These are phyloP conservation scores for Pantherophis alleghaniensis DNA, from an alignment of 2,797 vertebrate species.

Conservation along the genomic window DNA sequence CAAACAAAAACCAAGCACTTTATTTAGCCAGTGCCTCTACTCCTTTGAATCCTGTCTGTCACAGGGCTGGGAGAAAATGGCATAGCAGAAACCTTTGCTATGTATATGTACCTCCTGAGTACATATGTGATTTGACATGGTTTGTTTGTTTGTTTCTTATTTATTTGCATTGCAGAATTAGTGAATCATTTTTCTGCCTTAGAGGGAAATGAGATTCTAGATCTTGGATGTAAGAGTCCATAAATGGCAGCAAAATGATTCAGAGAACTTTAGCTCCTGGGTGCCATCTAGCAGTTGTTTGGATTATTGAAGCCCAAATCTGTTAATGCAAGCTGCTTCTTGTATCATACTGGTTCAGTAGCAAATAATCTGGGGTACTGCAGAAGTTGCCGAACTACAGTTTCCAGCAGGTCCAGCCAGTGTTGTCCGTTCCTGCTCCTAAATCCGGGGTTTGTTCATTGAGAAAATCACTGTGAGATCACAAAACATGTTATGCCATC, in stretches of 20 bases:
- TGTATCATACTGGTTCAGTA: not conserved
- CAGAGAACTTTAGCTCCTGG: not conserved
- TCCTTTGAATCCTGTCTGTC: constrained; percentile 33
- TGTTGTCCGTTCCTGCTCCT: not conserved
- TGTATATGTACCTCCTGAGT: not conserved
- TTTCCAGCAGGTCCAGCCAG: not conserved
- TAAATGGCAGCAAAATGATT: not conserved
- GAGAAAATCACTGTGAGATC: not conserved
- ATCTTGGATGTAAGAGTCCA: not conserved
- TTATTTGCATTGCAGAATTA: not conserved
- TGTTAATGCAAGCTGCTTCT: not conserved
- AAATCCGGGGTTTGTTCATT: not conserved
- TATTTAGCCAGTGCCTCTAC: constrained; percentile 14
- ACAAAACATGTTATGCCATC: not conserved
- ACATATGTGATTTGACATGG: not conserved
- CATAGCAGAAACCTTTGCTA: constrained; percentile 6
- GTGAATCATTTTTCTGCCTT: not conserved
- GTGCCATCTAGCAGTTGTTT: not conserved
- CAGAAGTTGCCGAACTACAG: not conserved
- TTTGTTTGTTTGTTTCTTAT: not conserved
- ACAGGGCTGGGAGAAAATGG: constrained; percentile 9
- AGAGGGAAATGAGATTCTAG: not conserved
- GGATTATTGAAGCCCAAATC: not conserved
- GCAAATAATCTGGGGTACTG: not conserved
- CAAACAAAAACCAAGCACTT: constrained; percentile 27